phyloP scores from a whole-genome alignment of 2,113 vertebrate species.

The Caranx melampygus region DNA sequence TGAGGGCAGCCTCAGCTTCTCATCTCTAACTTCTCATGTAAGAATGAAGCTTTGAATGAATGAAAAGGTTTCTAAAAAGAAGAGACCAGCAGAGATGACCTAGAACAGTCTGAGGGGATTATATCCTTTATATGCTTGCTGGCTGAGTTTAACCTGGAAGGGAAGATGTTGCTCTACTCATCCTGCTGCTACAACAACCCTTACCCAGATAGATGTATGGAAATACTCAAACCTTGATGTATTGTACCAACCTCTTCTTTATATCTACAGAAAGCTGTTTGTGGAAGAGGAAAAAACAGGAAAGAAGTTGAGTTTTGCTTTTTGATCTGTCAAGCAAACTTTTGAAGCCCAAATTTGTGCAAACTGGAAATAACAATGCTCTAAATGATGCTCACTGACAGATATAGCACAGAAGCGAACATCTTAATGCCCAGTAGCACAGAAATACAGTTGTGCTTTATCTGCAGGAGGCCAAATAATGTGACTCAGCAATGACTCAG shows the following conservation, averaged over 20 bases:
- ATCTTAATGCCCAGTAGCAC: background rate
- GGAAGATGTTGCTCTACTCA: too few relatives aligned
- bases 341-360: background rate
- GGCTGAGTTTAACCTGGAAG: too few relatives aligned
- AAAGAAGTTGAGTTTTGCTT: background rate
- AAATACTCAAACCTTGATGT: background rate
- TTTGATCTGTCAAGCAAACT: background rate
- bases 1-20: too few relatives aligned
- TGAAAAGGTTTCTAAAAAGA: too few relatives aligned
- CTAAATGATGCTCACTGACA: background rate
- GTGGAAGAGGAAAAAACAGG: background rate
- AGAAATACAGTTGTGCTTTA: background rate
- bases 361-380: background rate
- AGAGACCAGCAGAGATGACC: too few relatives aligned
- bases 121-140: too few relatives aligned
- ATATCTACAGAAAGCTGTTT: background rate
- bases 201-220: background rate
- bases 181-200: too few relatives aligned
- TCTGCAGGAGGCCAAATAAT: background rate
- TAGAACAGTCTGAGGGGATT: too few relatives aligned
- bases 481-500: constrained; percentile 23
- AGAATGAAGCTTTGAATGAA: too few relatives aligned
- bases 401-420: background rate
- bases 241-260: background rate
- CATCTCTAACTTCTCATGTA: too few relatives aligned